Conservation (phyloP, 2,113 vertebrate species). For the Ibidorhyncha struthersii region DNA sequence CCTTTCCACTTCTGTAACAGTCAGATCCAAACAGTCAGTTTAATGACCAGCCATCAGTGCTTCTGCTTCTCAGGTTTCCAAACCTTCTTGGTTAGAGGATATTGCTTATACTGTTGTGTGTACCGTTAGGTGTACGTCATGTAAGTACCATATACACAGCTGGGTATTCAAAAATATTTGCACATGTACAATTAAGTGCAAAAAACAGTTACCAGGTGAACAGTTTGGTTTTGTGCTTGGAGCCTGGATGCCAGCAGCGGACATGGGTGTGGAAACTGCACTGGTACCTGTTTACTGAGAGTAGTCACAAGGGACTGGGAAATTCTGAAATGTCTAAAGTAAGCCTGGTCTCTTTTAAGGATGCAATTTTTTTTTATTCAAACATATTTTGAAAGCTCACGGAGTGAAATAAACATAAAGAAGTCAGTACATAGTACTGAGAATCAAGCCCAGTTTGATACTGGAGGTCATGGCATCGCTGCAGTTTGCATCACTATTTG, state of each 20-base stretch:
- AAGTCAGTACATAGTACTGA: not conserved
- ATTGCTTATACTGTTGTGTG: not conserved
- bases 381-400: not conserved
- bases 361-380: not conserved
- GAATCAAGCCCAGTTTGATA: not conserved
- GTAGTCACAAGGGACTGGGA: not conserved
- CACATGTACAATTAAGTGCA: not conserved
- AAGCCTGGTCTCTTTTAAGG: not conserved
- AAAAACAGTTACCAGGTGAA: not conserved
- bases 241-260: not conserved
- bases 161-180: not conserved
- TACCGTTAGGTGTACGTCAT: not conserved
- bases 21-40: constrained; percentile 50
- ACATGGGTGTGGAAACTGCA: accelerated
- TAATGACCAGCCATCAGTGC: not conserved
- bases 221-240: not conserved
- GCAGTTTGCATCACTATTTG: not conserved
- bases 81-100: not conserved
- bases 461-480: not conserved
- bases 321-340: not conserved
- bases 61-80: constrained; percentile 21
- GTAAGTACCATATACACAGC: not conserved
- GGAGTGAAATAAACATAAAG: not conserved
- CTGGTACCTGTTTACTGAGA: not conserved
- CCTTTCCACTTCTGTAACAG: constrained; percentile 16